phyloP scores from a whole-genome alignment of 1,140 invertebrate species.

The Scaptodrosophila lebanonensis region DNA sequence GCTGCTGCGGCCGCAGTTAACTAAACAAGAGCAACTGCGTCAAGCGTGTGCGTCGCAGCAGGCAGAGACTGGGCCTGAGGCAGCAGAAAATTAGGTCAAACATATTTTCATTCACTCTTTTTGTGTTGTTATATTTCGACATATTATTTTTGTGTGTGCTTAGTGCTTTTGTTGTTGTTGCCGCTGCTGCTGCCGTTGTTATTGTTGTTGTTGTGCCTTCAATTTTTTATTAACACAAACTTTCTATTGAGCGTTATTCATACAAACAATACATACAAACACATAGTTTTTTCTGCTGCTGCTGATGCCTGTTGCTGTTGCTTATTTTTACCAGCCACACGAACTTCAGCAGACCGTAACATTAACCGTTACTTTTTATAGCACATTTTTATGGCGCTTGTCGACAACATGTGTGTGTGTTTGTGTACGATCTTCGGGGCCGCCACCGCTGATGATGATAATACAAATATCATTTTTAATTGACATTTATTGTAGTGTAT shows the following conservation, averaged over 20 bases:
- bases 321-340: conserved; percentile 46
- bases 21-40: conserved; percentile 40
- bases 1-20: conserved; percentile 18
- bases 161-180: conserved; percentile 49
- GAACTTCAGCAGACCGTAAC: conserved; percentile 69
- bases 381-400: conserved; percentile 59
- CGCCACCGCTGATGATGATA: conserved; percentile 40
- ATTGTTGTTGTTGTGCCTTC: conserved; percentile 27
- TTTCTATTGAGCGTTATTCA: conserved; percentile 62
- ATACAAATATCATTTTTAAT: conserved; percentile 67
- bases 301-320: conserved; percentile 20
- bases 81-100: conserved; percentile 71
- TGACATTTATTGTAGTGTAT: conserved; percentile 61
- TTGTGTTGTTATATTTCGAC: conserved; percentile 66
- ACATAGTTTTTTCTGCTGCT: conserved; percentile 31
- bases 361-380: conserved; percentile 70
- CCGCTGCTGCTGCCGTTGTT: conserved; percentile 11
- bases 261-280: conserved; percentile 7
- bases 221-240: conserved; percentile 71
- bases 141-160: conserved; percentile 65
- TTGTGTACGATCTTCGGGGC: conserved; percentile 5
- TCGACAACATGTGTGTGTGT: conserved; percentile 2
- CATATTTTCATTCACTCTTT: conserved; percentile 76
- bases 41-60: neutral
- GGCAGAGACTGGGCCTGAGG: conserved; percentile 9